Percentiles rank a stretch among this genome's conserved stretches.
Conservation (phyloP, 2,888 invertebrate genomes). For the Caradrina kadenii region DNA sequence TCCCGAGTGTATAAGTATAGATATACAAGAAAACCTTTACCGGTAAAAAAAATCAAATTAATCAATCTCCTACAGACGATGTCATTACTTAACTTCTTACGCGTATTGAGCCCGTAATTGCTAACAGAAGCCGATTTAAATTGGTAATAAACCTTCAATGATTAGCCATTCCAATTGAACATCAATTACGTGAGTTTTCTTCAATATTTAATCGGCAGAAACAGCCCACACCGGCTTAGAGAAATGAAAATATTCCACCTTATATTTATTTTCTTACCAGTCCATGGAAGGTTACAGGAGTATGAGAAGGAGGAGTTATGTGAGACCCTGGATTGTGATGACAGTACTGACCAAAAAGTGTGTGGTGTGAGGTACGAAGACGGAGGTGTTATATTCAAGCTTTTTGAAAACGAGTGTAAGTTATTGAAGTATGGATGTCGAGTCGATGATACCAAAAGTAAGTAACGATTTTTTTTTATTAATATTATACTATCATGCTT, state of each 20-base stretch:
- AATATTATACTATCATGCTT: not conserved
- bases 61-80: not conserved
- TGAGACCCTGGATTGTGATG: conserved; percentile 68
- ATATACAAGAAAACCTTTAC: not conserved
- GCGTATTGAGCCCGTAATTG: not conserved
- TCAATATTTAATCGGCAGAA: not conserved
- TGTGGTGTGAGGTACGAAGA: conserved; percentile 76
- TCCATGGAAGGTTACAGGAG: conserved; percentile 34
- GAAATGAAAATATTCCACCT: conserved; percentile 34
- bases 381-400: conserved; percentile 67
- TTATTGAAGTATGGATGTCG: conserved; percentile 77
- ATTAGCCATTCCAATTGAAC: conserved; percentile 26
- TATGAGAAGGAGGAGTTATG: conserved; percentile 72
- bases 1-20: too few relatives aligned
- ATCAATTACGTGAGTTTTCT: conserved; percentile 22
- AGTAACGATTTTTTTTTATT: not conserved
- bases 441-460: conserved; percentile 71
- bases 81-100: not conserved
- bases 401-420: conserved; percentile 80
- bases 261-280: conserved; percentile 37
- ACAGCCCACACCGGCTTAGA: conserved; percentile 15
- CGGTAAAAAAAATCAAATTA: not conserved
- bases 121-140: conserved; percentile 8
- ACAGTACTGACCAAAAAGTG: conserved; percentile 55
- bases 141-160: conserved; percentile 28